Conservation (phyloP, 2,888 invertebrate genomes). For the Trachelus iudaicus region DNA sequence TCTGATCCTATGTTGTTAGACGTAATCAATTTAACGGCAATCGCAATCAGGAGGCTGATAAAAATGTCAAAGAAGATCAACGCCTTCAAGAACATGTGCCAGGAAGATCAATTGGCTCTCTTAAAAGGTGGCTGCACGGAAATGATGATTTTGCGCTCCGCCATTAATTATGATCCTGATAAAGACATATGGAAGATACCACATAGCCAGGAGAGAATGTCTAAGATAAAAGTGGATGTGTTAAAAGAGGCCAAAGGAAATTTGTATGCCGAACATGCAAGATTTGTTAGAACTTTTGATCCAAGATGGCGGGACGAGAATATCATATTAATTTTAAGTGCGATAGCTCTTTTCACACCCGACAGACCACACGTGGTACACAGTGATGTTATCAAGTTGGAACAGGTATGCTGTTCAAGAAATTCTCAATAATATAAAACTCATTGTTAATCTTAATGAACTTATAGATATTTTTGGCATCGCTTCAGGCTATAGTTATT, state of each 20-base stretch:
- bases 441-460: not conserved
- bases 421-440: not conserved
- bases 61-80: slow-evolving; percentile 88
- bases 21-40: slow-evolving; percentile 90
- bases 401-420: slow-evolving; percentile 73
- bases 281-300: slow-evolving; percentile 87
- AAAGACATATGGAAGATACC: slow-evolving; percentile 93
- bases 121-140: slow-evolving; percentile 96
- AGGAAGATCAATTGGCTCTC: slow-evolving; percentile 90
- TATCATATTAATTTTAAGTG: slow-evolving; percentile 90
- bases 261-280: slow-evolving; percentile 87
- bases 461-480: not conserved
- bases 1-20: slow-evolving; percentile 80
- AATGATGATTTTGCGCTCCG: slow-evolving; percentile 94
- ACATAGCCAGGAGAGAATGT: slow-evolving; percentile 79
- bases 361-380: slow-evolving; percentile 84
- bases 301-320: slow-evolving; percentile 90
- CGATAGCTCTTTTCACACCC: slow-evolving; percentile 91
- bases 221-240: slow-evolving; percentile 87
- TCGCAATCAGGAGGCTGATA: slow-evolving; percentile 88
- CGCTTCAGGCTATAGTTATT: not conserved
- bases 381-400: slow-evolving; percentile 84
- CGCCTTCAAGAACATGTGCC: slow-evolving; percentile 93
- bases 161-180: slow-evolving; percentile 90
- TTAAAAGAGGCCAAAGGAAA: slow-evolving; percentile 91